Evolutionary conservation across 2,113 vertebrate genomes (phyloP).

Genomic region (Guaruba guarouba): DNA sequence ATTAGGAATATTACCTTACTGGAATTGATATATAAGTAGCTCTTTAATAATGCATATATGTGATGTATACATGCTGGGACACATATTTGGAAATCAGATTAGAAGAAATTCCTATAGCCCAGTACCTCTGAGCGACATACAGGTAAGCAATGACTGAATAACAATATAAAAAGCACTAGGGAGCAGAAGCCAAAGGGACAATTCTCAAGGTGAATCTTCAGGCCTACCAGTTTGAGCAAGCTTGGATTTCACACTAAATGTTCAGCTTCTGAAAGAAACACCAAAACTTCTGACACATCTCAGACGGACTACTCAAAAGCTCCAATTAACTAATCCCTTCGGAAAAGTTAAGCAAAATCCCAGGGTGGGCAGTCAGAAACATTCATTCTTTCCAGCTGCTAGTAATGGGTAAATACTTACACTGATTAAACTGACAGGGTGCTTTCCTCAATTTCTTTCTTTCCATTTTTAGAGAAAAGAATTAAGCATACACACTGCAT

Average conservation of each 20-base stretch:
- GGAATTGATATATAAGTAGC: neutral
- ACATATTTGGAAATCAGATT: neutral
- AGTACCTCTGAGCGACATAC: neutral
- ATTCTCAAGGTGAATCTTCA: accelerated
- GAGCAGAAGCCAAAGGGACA: neutral
- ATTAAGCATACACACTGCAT: neutral
- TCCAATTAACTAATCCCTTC: neutral
- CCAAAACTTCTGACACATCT: neutral
- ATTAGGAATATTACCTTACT: neutral
- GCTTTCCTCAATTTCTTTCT: neutral
- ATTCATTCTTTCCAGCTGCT: neutral
- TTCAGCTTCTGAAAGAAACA: neutral
- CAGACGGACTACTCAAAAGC: neutral
- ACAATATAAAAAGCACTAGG: neutral
- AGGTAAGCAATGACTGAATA: neutral
- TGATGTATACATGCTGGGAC: neutral
- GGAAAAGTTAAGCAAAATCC: neutral
- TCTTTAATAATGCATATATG: neutral
- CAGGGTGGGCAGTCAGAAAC: neutral
- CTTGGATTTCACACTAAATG: neutral
- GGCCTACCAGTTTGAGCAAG: neutral
- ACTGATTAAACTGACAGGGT: neutral
- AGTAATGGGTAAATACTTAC: neutral
- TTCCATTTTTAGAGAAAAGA: neutral
- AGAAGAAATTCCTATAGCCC: neutral